Evolutionary conservation across 2,888 invertebrate species (phyloP).

Genomic region (Papilio gigon): DNA sequence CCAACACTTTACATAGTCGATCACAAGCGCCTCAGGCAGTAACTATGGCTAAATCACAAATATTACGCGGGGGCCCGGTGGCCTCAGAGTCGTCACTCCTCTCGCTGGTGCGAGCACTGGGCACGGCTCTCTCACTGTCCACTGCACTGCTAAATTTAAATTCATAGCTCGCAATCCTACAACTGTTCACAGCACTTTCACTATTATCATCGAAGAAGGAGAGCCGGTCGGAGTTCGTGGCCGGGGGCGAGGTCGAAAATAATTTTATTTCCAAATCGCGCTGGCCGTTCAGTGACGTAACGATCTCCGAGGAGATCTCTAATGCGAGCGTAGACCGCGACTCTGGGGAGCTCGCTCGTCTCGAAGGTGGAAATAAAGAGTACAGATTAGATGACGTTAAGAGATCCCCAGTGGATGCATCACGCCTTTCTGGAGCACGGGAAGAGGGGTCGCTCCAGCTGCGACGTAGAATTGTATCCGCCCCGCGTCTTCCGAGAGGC

Average conservation of each 20-base stretch:
- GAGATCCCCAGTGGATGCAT: slow-evolving; percentile 63
- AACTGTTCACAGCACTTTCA: slow-evolving; percentile 78
- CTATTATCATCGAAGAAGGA: slow-evolving; percentile 79
- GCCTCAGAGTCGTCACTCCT: slow-evolving; percentile 70
- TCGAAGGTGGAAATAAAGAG: slow-evolving; percentile 75
- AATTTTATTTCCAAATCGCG: slow-evolving; percentile 90
- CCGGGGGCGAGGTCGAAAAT: slow-evolving; percentile 84
- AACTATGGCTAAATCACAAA: slow-evolving; percentile 82
- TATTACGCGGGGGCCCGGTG: slow-evolving; percentile 68
- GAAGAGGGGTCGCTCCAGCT: slow-evolving; percentile 86
- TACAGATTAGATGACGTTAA: slow-evolving; percentile 74
- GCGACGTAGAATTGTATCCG: slow-evolving; percentile 78
- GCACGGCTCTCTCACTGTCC: slow-evolving; percentile 66
- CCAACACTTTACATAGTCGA: slow-evolving; percentile 61
- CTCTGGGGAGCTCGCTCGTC: slow-evolving; percentile 71
- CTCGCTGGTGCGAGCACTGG: slow-evolving; percentile 66
- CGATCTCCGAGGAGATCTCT: slow-evolving; percentile 89
- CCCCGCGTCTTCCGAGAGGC: slow-evolving; percentile 67
- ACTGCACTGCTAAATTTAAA: slow-evolving; percentile 75
- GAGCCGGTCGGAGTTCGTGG: slow-evolving; percentile 71
- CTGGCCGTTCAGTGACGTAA: slow-evolving; percentile 89
- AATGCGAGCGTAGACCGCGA: slow-evolving; percentile 77
- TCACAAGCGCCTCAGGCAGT: slow-evolving; percentile 75
- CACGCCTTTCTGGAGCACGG: slow-evolving; percentile 71
- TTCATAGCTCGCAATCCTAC: slow-evolving; percentile 66